phyloP scores from a whole-genome alignment of 2,888 invertebrate genomes.

The Leptura quadrifasciata region DNA sequence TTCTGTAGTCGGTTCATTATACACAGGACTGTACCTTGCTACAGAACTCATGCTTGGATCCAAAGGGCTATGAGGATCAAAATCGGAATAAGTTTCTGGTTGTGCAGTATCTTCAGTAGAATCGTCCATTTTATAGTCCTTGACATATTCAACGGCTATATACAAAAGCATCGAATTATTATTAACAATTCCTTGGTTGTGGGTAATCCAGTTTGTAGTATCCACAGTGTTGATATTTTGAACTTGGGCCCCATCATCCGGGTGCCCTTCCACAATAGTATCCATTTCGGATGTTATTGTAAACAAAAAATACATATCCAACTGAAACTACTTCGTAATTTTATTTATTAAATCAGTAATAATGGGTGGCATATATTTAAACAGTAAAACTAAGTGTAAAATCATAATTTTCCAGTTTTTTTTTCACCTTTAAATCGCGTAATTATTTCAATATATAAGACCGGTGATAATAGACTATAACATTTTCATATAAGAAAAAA shows the following conservation, averaged over 20 bases:
- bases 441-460: no score
- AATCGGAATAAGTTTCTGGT: slow-evolving; percentile 61
- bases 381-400: background rate
- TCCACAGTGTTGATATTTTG: slow-evolving; percentile 63
- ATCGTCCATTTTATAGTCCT: slow-evolving; percentile 66
- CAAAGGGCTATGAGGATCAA: slow-evolving; percentile 70
- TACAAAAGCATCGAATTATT: slow-evolving; percentile 68
- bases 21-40: slow-evolving; percentile 79
- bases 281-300: slow-evolving; percentile 62
- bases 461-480: no score
- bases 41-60: slow-evolving; percentile 77
- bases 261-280: slow-evolving; percentile 63
- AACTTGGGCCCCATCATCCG: slow-evolving; percentile 60
- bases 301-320: slow-evolving; percentile 31
- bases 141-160: slow-evolving; percentile 71
- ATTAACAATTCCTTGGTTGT: slow-evolving; percentile 53
- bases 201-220: slow-evolving; percentile 60
- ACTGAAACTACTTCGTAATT: background rate
- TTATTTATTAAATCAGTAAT: background rate
- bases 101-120: slow-evolving; percentile 44
- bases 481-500: no score
- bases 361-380: background rate
- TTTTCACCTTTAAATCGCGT: slow-evolving; percentile 1
- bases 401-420: background rate
- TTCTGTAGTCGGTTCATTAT: slow-evolving; percentile 65